Conservation (phyloP, 2,113 vertebrate genomes). For the Orthochromis indermauri region DNA sequence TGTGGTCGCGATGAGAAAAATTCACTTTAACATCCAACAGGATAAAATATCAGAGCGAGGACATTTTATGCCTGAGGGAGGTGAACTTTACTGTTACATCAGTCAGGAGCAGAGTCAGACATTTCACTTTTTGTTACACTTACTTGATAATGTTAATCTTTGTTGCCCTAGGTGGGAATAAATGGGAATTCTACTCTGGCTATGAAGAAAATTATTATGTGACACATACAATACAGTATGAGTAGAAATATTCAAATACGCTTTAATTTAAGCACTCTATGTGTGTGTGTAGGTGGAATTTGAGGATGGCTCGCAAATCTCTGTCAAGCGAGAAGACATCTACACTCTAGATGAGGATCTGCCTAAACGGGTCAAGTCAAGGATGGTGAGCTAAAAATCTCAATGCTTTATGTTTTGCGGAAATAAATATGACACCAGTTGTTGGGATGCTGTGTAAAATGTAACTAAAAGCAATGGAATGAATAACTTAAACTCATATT, state of each 20-base stretch:
- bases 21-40: not conserved
- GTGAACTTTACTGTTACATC: not conserved
- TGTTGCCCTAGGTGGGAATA: not conserved
- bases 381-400: slow-evolving; percentile 73
- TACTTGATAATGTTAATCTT: not conserved
- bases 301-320: slow-evolving; percentile 90
- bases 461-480: not conserved
- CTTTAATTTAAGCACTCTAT: not conserved
- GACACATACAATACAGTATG: not conserved
- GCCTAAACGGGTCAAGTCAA: slow-evolving; percentile 91
- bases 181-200: not conserved
- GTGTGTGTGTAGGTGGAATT: slow-evolving; percentile 82
- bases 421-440: not conserved
- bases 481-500: not conserved
- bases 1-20: not conserved
- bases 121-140: not conserved
- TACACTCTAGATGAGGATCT: slow-evolving; percentile 90
- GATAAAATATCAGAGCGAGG: not conserved
- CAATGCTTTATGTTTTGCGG: not conserved
- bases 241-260: not conserved
- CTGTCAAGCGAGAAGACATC: slow-evolving; percentile 91
- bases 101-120: not conserved
- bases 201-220: not conserved
- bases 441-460: not conserved
- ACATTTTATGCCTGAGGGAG: not conserved